phyloP scores from a whole-genome alignment of 2,113 vertebrate species.

The Hypomesus transpacificus region DNA sequence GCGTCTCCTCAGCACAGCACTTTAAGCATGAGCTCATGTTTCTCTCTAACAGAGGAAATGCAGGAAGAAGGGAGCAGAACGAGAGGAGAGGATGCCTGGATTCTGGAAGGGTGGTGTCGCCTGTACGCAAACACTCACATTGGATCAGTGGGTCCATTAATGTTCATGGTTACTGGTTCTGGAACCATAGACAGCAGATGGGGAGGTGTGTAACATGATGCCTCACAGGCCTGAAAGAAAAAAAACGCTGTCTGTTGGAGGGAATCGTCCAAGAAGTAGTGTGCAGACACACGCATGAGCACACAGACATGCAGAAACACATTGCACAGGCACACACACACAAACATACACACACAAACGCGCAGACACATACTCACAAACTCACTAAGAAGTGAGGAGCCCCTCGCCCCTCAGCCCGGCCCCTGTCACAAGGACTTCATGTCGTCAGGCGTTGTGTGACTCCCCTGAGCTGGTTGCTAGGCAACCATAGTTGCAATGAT shows the following conservation, averaged over 20 bases:
- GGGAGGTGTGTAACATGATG: not conserved
- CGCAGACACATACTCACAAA: constrained; percentile 1
- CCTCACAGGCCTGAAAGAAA: not conserved
- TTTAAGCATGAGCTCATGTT: constrained; percentile 33
- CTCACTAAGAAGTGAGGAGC: constrained; percentile 38
- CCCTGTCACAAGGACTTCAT: constrained; percentile 66
- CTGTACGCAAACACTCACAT: constrained; percentile 36
- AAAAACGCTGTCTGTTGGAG: not conserved
- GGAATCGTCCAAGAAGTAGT: not conserved
- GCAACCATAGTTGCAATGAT: constrained; percentile 85
- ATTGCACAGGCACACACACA: constrained; percentile 2
- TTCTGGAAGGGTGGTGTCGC: constrained; percentile 26
- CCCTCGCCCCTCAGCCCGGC: constrained; percentile 54
- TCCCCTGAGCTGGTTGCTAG: constrained; percentile 85
- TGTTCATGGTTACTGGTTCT: not conserved
- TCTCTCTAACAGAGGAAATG: constrained; percentile 45
- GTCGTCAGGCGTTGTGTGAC: constrained; percentile 64
- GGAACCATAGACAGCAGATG: not conserved
- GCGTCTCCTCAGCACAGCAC: constrained; percentile 27
- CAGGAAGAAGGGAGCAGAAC: constrained; percentile 21
- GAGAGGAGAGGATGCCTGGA: constrained; percentile 19
- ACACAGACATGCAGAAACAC: not conserved
- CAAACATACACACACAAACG: not conserved
- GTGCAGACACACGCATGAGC: not conserved
- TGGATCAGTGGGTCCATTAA: constrained; percentile 40